Base-by-base conservation (phyloP, 2,797 vertebrate species). In the Enteromius mattozi region DNA sequence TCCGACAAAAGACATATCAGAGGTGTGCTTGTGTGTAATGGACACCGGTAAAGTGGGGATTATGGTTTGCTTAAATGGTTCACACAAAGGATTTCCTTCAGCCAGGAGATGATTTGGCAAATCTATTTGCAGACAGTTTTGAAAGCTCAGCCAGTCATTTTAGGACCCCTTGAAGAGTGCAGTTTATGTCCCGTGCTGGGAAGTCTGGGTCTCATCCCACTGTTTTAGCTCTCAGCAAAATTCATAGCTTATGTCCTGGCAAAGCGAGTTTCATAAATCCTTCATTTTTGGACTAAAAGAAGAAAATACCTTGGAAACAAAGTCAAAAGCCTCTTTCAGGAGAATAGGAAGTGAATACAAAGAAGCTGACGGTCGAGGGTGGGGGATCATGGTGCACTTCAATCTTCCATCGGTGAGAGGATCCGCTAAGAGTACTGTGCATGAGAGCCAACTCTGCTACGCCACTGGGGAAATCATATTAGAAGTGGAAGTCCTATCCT, bases 391-490 rank as follows among this genome's bases (percentile, higher is more conserved):
- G 24, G 78, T 71, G 79, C 66, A 37, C 84, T 87, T 87, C 84
- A 79, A 85, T 88, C 85, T 87, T 81, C 63, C 56, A 33, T 72
- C 80, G 37, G 49, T 61, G 33, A 78, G 61, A 59, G 71, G 51
- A 40, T 54, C 30, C 33, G 40, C 27, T 56, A 71, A 51, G 27
- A 75, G 49, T 40, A 30, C 75, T 9, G 33, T 35, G 77, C 14
- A 65, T 65, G 61, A 65, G 27, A 65, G 61, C 61, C 59, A 85
- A 77, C 70, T 79, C 21, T 21, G 8, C 12, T 35, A 72, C 51
- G 81, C 90, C 92, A 83, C 89, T 33, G 80, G 92, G 93, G 93
- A 94, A 95, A 95, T 94, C 92, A 92, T 88, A 94, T 93, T 94
- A 93, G 87, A 89, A 89, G 88, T 89, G 90, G 87, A 89, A 89